Evolutionary conservation across 1,140 invertebrate genomes (phyloP).

Genomic region (Pseudomyrmex concolor): DNA sequence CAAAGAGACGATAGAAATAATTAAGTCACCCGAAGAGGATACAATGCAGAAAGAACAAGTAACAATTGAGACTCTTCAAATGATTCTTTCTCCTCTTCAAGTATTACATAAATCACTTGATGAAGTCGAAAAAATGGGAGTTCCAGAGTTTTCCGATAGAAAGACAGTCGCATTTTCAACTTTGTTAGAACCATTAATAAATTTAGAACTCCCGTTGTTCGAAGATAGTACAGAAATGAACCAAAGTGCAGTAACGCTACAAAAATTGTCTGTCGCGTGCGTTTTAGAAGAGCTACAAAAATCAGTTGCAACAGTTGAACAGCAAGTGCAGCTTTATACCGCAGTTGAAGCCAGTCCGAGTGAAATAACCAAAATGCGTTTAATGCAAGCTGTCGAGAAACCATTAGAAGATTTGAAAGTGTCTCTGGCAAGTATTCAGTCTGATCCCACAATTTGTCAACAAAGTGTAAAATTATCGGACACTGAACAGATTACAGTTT

Average conservation of each 20-base stretch:
- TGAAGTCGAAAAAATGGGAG: slow-evolving; percentile 26
- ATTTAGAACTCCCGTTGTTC: slow-evolving; percentile 28
- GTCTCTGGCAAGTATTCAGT: slow-evolving; percentile 44
- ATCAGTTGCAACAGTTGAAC: slow-evolving; percentile 54
- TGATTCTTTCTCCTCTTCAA: slow-evolving; percentile 43
- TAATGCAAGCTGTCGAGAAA: slow-evolving; percentile 13
- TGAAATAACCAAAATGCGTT: background rate
- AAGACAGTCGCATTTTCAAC: slow-evolving; percentile 28
- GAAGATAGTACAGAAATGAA: slow-evolving; percentile 28
- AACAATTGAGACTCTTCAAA: slow-evolving; percentile 41
- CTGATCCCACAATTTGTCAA: slow-evolving; percentile 1
- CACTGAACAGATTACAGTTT: background rate
- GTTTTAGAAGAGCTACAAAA: slow-evolving; percentile 50
- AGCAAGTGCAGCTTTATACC: slow-evolving; percentile 43
- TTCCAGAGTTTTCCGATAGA: background rate
- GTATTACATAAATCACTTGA: slow-evolving; percentile 23
- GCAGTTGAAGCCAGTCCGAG: background rate
- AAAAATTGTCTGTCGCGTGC: background rate
- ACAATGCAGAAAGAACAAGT: slow-evolving; percentile 40
- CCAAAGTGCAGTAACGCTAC: background rate
- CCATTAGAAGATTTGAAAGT: slow-evolving; percentile 55
- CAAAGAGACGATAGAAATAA: slow-evolving; percentile 7
- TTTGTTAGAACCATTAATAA: slow-evolving; percentile 59
- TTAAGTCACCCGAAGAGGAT: slow-evolving; percentile 21
- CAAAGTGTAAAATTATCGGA: background rate